phyloP scores from a whole-genome alignment of 2,797 vertebrate genomes.

The Sternarchorhynchus goeldii region DNA sequence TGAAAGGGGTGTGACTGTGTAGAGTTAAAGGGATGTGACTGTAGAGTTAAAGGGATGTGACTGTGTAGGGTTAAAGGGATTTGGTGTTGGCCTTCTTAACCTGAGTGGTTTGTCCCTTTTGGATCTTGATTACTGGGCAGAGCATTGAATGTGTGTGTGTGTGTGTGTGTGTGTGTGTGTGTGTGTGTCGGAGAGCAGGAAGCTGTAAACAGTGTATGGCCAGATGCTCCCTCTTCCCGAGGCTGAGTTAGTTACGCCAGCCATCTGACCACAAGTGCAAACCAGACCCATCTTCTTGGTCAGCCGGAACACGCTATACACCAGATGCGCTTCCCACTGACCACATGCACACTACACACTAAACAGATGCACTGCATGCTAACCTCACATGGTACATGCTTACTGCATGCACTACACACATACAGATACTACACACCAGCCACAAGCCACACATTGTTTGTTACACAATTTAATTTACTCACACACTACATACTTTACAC shows the following conservation, averaged over 20 bases:
- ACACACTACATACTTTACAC: not conserved
- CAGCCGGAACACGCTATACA: slow-evolving; percentile 5
- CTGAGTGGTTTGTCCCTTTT: not conserved
- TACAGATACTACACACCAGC: too few relatives aligned
- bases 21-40: too few relatives aligned
- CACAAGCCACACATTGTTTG: not conserved
- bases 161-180: slow-evolving; percentile 16
- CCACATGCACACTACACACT: slow-evolving; percentile 1
- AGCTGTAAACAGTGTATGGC: slow-evolving; percentile 46
- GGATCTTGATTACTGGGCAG: not conserved
- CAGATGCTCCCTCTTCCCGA: slow-evolving; percentile 51
- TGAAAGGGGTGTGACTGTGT: too few relatives aligned
- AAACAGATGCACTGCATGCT: not conserved
- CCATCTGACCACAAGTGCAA: slow-evolving; percentile 62
- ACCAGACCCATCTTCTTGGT: slow-evolving; percentile 42
- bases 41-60: too few relatives aligned
- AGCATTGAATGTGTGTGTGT: not conserved
- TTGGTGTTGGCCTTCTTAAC: not conserved
- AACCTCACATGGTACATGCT: slow-evolving; percentile 10
- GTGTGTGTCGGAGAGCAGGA: slow-evolving; percentile 41
- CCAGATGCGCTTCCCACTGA: not conserved
- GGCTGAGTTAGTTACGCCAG: slow-evolving; percentile 59
- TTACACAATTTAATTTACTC: not conserved
- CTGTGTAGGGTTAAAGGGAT: not conserved
- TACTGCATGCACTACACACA: too few relatives aligned